Conservation (phyloP, 2,113 vertebrate species). For the Ceuthmochares aereus region DNA sequence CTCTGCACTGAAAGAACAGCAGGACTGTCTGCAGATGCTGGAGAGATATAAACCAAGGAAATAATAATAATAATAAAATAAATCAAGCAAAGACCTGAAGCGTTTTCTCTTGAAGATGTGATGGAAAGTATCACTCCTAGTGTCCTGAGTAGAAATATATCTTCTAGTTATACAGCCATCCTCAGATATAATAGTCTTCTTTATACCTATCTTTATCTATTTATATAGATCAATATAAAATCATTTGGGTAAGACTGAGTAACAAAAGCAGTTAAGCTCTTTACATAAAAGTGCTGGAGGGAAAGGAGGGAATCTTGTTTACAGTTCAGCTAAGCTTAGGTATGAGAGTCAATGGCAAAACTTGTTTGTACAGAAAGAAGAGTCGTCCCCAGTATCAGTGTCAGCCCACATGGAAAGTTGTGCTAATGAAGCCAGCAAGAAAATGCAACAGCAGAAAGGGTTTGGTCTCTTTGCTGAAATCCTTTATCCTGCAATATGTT, state of each 20-base stretch:
- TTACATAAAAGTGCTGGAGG: neutral
- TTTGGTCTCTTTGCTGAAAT: neutral
- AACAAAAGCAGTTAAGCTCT: neutral
- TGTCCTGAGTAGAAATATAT: neutral
- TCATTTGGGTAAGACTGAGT: neutral
- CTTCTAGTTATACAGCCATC: neutral
- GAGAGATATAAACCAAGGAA: neutral
- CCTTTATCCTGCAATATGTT: neutral
- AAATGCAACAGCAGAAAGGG: neutral
- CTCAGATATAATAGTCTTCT: neutral
- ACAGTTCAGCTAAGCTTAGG: neutral
- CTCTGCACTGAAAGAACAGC: neutral
- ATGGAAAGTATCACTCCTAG: neutral
- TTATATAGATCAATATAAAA: neutral
- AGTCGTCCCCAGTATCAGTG: neutral
- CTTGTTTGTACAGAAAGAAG: neutral
- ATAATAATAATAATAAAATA: neutral
- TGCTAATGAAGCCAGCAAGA: neutral
- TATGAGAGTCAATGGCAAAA: neutral
- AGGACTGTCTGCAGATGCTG: neutral
- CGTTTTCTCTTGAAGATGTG: neutral
- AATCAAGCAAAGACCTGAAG: neutral
- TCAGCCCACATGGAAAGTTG: neutral
- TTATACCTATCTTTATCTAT: neutral
- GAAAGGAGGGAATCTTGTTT: conserved; percentile 32